Evolutionary conservation across 2,797 vertebrate species (phyloP), one percentile per base, ranked within the genome.

Genomic region (Semotilus atromaculatus): DNA sequence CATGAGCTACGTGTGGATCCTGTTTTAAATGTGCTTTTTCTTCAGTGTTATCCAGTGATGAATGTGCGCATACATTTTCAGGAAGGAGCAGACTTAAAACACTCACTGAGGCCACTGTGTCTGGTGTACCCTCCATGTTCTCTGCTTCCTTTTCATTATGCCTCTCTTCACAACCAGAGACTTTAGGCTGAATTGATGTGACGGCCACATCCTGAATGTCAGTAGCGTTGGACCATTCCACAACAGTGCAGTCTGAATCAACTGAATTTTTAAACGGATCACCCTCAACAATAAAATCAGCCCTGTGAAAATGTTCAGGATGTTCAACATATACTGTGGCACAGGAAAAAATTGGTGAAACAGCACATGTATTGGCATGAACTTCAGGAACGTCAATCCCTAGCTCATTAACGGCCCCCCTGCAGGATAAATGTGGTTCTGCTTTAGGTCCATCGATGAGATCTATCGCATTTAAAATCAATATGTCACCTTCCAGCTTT

Each of bases 221-320:
- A 67, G 34, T n/a, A 18, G 36, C 58, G 1, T 89, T 88, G 81
- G 78, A 18, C 88, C 91, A 92, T 83, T 87, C 81, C 85, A 90
- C 79, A 43, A 89, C 16, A 5, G 8, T 86, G 74, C 86, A 91
- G 55, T 90, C 89, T 83, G 91, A 93, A 89, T 90, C 85, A 29
- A 2, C 75, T 84, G 85, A 86, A 86, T 82, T 78, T 89, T 80
- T 34, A 81, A 43, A 21, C 85, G 88, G 80, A n/a, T 78, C 55
- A 38, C 51, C 68, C 51, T 75, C 55, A 62, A 68, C 75, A 80
- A 77, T 55, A 31, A 67, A 40, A 38, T n/a, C 74, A 60, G 36
- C 36, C n/a, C 43, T 9, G 14, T 38, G 66, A 79, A 40, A 53
- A 80, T 68, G 53, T 80, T 68, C 55, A n/a, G 26, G 18, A 10